Percentiles rank a stretch among this genome's conserved stretches.
phyloP scores from a whole-genome alignment of 1,140 invertebrate genomes.

The Mya arenaria region DNA sequence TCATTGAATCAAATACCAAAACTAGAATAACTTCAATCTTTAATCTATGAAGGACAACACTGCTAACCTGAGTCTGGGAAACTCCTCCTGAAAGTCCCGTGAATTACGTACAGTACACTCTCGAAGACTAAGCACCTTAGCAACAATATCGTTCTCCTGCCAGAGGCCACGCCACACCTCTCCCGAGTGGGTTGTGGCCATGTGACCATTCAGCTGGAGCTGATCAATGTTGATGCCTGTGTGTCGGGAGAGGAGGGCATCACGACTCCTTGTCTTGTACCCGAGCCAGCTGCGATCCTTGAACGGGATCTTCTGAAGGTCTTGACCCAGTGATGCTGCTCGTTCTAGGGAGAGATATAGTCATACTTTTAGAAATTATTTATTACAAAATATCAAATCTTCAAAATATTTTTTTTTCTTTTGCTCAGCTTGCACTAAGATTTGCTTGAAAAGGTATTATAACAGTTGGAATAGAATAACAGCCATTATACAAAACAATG shows the following conservation, averaged over 20 bases:
- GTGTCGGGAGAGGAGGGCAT: slow-evolving; percentile 97
- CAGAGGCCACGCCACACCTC: slow-evolving; percentile 97
- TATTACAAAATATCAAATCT: no score
- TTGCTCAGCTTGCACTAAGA: no score
- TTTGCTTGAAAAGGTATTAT: no score
- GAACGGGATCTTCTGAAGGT: slow-evolving; percentile 97
- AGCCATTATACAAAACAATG: no score
- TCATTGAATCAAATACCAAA: no score
- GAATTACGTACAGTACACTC: slow-evolving; percentile 91
- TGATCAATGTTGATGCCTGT: slow-evolving; percentile 96
- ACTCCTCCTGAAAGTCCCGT: slow-evolving; percentile 99
- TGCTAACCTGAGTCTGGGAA: slow-evolving; percentile 93
- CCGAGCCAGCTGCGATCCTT: slow-evolving; percentile 99
- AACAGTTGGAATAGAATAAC: no score
- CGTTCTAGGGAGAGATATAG: slow-evolving; percentile 84
- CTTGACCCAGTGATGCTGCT: slow-evolving; percentile 94
- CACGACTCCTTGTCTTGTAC: slow-evolving; percentile 95
- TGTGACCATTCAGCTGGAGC: slow-evolving; percentile 91
- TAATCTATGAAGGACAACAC: no score
- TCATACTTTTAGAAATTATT: neutral
- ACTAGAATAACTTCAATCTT: no score
- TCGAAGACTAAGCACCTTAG: slow-evolving; percentile 93
- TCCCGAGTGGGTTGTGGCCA: slow-evolving; percentile 94
- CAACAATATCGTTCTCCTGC: slow-evolving; percentile 99
- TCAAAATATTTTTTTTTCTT: no score